These are phyloP conservation scores for Hesperia comma DNA, from an alignment of 2,888 invertebrate species.

Conservation along the genomic window DNA sequence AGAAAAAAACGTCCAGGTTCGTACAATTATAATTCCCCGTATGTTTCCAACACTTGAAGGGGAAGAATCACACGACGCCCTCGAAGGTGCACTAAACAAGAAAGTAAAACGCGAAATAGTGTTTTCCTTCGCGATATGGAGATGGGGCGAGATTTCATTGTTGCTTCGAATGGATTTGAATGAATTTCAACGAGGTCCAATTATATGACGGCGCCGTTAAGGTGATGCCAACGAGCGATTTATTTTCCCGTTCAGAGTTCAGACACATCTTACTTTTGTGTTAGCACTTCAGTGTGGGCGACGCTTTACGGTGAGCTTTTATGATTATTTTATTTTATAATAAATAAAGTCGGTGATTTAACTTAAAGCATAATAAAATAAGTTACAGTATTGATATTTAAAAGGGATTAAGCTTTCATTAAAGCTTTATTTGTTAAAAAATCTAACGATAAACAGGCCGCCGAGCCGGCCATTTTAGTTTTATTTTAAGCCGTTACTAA, in stretches of 20 bases:
- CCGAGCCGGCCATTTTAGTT: not conserved
- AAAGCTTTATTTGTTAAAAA: not conserved
- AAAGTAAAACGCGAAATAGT: conserved; percentile 60
- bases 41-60: conserved; percentile 44
- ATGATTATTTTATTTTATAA: not conserved
- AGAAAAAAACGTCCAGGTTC: not conserved
- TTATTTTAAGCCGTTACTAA: conserved; percentile 1
- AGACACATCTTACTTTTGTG: not conserved
- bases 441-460: not conserved
- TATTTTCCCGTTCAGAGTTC: conserved; percentile 27
- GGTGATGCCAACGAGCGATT: conserved; percentile 37
- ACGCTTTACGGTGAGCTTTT: not conserved
- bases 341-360: not conserved
- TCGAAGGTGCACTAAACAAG: conserved; percentile 70
- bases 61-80: conserved; percentile 50
- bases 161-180: conserved; percentile 47
- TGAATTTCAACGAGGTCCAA: conserved; percentile 54
- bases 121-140: conserved; percentile 61
- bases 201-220: conserved; percentile 41
- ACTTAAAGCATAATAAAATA: no score
- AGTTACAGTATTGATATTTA: no score
- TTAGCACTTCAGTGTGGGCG: no score
- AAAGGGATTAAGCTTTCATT: not conserved
- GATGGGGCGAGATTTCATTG: conserved; percentile 61
- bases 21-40: conserved; percentile 42